Evolutionary conservation across 2,113 vertebrate species (phyloP), one percentile per base, ranked within the genome.

Genomic region (Colaptes auratus): DNA sequence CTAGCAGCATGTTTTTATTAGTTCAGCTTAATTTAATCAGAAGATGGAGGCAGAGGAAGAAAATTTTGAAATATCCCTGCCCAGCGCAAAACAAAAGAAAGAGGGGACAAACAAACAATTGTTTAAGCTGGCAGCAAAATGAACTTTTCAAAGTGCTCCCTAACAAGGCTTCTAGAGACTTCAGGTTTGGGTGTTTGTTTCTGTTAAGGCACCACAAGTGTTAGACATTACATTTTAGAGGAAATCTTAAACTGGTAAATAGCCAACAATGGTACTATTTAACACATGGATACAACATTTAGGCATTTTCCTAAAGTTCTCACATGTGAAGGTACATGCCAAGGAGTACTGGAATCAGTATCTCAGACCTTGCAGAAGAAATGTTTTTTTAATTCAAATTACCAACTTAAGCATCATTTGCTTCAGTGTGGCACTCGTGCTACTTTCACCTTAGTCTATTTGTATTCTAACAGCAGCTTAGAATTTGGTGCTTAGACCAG

Each of bases 241-340:
- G 48, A 21, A 69, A 17, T n/a, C 35, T 64, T 64, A 59, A 73
- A 35, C 48, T n/a, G 12, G 28, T 42, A 55, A 42, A 61, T 61
- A 73, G 27, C 46, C 42, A 27, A 17, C 25, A 35, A 3, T 5
- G 18, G 31, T 6, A 14, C 31, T 28, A 7, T 35, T 7, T 16
- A n/a, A 83, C 8, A 28, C 0, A 1, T 23, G 12, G 19, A 39
- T 6, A 4, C 20, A 70, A 28, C 15, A 8, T 56, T 2, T 28
- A 42, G 53, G 25, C 27, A 63, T 58, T 63, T 83, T 14, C 27
- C 25, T 44, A 19, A 50, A 61, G 17, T 72, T 50, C 30, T 73
- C 25, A 27, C 46, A 24, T 25, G 14, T 15, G 44, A 60, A 31
- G 19, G 24, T 39, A 66, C 1, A 1, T 66, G 53, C 36, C 46